Base-by-base conservation (phyloP, 2,888 invertebrate genomes). In the Diogma glabrata region DNA sequence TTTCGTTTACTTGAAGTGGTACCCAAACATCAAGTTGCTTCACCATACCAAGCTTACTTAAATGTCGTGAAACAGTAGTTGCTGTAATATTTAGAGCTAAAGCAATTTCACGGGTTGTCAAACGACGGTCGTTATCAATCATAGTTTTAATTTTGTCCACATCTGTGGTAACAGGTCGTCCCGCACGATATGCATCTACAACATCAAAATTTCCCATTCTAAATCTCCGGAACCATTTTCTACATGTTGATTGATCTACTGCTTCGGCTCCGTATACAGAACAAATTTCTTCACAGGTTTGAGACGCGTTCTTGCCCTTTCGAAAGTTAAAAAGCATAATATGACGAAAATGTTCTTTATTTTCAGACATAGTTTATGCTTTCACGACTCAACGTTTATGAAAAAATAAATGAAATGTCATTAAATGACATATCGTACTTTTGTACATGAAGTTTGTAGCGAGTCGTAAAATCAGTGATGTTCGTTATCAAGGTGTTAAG, bases 361-460 rank as follows among this genome's bases (percentile, higher is more conserved):
- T 43, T 14, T 43, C 43, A 51, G 47, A 46, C 56, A 17, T 57
- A 49, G 47, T 58, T 58, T 47, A n/a, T n/a, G n/a, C n/a, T n/a
- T n/a, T n/a, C n/a, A n/a, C n/a, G n/a, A n/a, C n/a, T n/a, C n/a
- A n/a, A n/a, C n/a, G n/a, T n/a, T n/a, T n/a, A n/a, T n/a, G n/a
- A n/a, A n/a, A n/a, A n/a, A n/a, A n/a, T n/a, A n/a, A n/a, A n/a
- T n/a, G n/a, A n/a, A n/a, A n/a, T n/a, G n/a, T n/a, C n/a, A n/a
- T n/a, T n/a, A n/a, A n/a, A n/a, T n/a, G n/a, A n/a, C n/a, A n/a
- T n/a, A n/a, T n/a, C n/a, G n/a, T n/a, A n/a, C n/a, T n/a, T n/a
- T n/a, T n/a, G n/a, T n/a, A n/a, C n/a, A n/a, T n/a, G n/a, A n/a
- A n/a, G n/a, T n/a, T n/a, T n/a, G n/a, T n/a, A n/a, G n/a, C n/a